Base-by-base conservation (phyloP, 2,888 invertebrate genomes). In the Chesias legatella region DNA sequence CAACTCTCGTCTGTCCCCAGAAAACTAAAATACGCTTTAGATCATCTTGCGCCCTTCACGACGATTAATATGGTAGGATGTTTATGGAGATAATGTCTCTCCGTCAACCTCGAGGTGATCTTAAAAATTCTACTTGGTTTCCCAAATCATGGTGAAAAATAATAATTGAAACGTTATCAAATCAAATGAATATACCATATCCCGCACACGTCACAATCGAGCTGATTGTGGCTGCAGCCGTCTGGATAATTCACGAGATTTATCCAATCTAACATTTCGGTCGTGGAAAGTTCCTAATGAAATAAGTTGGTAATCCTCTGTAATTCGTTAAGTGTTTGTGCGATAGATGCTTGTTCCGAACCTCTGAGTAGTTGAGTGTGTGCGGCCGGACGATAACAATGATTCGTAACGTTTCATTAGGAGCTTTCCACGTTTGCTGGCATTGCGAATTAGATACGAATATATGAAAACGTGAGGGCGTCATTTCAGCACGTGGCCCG, bases 291-390 rank as follows among this genome's bases (percentile, higher is more conserved):
- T 79, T 79, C 75, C 70, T 79, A 79, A 79, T 79, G 79, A 79
- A 79, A 79, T 79, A 79, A 79, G 79, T 79, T 79, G 63, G 75
- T 79, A 77, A 79, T 79, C 79, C 79, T 69, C 66, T 60, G 75
- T 76, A 74, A 78, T 77, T 79, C 78, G 79, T 74, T 76, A 69
- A 76, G 73, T 72, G 78, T 75, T 76, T 70, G 71, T 65, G 62
- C 72, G 67, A 72, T 73, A 70, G 71, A 69, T 73, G 63, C 63
- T 67, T 69, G 70, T 67, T 70, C 51, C 43, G 48, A 51, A 60
- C 61, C 58, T 57, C 58, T 26, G 53, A 60, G 58, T 58, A 61
- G 58, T 63, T 60, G 59, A 53, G 56, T 33, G 44, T 48, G 50
- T 48, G 45, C 30, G 50, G 38, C 24, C 33, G 44, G 25, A 43